A percentile compares a stretch with the other conserved stretches of the same genome.
These are phyloP conservation scores for Geococcyx californianus DNA, from an alignment of 2,113 vertebrate species.

Conservation along the genomic window DNA sequence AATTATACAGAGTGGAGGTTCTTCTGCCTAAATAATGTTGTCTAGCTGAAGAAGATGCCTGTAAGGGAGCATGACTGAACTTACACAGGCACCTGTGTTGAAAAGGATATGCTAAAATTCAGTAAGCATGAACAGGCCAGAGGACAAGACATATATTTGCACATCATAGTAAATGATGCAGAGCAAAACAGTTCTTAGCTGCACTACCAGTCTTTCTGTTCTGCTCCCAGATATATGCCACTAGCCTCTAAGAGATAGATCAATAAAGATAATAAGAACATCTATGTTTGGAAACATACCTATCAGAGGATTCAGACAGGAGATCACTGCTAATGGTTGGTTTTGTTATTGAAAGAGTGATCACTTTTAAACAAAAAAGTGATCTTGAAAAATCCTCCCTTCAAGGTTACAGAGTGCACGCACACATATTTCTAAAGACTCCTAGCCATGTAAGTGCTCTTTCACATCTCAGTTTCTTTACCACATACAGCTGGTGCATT, in stretches of 20 bases:
- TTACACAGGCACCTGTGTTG: background rate
- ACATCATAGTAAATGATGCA: background rate
- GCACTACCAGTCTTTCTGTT: background rate
- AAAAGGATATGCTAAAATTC: constrained; percentile 7
- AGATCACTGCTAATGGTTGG: background rate
- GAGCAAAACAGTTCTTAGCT: background rate
- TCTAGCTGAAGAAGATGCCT: background rate
- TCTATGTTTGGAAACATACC: background rate
- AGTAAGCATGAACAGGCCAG: background rate
- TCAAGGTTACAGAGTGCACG: background rate
- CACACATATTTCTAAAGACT: background rate
- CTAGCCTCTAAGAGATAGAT: background rate
- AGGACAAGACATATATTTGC: background rate
- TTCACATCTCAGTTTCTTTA: background rate
- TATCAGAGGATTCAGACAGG: background rate
- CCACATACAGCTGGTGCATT: background rate
- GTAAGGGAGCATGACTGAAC: background rate
- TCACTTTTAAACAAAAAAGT: background rate
- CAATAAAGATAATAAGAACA: too few species aligned
- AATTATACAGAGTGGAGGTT: background rate
- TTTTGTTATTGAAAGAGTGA: background rate
- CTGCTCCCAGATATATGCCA: background rate
- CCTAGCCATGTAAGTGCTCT: background rate
- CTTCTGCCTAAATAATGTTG: background rate
- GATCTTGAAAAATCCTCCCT: background rate